Evolutionary conservation across 1,140 invertebrate genomes (phyloP).

Genomic region (Homarus americanus): DNA sequence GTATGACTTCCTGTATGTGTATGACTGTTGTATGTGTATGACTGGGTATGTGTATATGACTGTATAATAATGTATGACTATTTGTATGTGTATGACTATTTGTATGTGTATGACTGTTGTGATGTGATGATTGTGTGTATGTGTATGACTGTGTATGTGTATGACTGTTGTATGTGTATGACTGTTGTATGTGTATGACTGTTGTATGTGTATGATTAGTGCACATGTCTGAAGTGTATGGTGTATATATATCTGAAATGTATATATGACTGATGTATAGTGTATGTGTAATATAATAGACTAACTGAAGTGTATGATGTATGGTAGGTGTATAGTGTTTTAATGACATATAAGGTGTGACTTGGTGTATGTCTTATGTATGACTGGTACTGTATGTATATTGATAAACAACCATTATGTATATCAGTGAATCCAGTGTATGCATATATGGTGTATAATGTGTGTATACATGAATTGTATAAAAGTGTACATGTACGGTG

Average conservation of each 20-base stretch:
- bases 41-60: background rate
- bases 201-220: too few species aligned
- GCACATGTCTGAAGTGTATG: background rate
- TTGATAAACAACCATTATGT: too few species aligned
- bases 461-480: too few species aligned
- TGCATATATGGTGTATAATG: too few species aligned
- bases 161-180: background rate
- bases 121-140: too few species aligned
- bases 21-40: background rate
- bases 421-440: too few species aligned
- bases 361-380: background rate
- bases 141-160: background rate
- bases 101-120: background rate
- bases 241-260: background rate
- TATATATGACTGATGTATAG: background rate
- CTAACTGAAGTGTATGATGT: background rate
- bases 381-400: background rate
- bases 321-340: background rate
- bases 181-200: background rate
- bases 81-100: background rate
- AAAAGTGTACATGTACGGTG: too few species aligned
- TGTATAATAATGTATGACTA: background rate
- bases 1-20: background rate
- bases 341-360: too few species aligned
- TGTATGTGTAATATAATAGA: too few species aligned